Evolutionary conservation across 2,888 invertebrate species (phyloP).

Genomic region (Auanema freiburgensis): DNA sequence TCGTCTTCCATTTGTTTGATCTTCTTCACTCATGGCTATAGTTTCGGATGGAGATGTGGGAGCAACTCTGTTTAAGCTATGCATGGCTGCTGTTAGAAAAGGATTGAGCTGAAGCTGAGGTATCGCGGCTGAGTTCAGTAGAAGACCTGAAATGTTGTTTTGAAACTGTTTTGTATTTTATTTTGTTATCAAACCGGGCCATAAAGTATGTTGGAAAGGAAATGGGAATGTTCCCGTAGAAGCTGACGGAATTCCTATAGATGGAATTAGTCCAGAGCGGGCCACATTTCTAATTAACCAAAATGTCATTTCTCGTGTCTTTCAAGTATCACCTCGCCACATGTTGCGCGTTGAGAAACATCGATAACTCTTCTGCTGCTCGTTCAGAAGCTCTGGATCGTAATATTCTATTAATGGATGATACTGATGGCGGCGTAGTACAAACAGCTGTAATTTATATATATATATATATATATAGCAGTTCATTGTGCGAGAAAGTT

Average conservation of each 20-base stretch:
- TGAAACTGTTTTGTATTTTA: neutral
- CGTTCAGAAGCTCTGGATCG: slow-evolving; percentile 92
- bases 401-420: slow-evolving; percentile 92
- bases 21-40: slow-evolving; percentile 39
- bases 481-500: no score
- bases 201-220: slow-evolving; percentile 21
- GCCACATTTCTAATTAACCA: neutral
- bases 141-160: slow-evolving; percentile 20
- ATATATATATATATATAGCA: no score
- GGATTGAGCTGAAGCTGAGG: slow-evolving; percentile 21
- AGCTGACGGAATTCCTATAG: neutral
- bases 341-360: slow-evolving; percentile 51
- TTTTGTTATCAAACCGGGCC: slow-evolving; percentile 23
- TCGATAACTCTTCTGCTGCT: slow-evolving; percentile 90
- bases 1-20: slow-evolving; percentile 22
- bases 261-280: neutral
- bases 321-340: slow-evolving; percentile 6
- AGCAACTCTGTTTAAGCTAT: slow-evolving; percentile 3
- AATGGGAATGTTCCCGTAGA: slow-evolving; percentile 6
- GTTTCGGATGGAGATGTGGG: slow-evolving; percentile 26
- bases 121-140: slow-evolving; percentile 32
- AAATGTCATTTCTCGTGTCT: neutral
- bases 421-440: slow-evolving; percentile 83
- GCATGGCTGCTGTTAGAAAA: slow-evolving; percentile 10
- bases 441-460: slow-evolving; percentile 76